phyloP scores from a whole-genome alignment of 2,888 invertebrate genomes.

The Phyllotreta striolata region DNA sequence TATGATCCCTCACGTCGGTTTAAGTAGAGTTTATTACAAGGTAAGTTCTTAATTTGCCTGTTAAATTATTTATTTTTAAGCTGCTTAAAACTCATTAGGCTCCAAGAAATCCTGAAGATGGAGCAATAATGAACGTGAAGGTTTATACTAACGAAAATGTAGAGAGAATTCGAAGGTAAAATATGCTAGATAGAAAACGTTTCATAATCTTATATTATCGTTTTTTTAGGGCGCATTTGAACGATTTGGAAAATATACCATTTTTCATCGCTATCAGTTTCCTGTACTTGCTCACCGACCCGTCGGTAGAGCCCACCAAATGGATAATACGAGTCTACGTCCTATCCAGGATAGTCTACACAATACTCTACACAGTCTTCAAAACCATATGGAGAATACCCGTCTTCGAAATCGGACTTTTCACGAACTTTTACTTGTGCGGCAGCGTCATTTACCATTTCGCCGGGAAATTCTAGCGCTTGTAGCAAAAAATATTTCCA shows the following conservation, averaged over 20 bases:
- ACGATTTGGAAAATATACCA: conserved; percentile 35
- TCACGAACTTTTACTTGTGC: conserved; percentile 21
- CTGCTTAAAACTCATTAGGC: conserved; percentile 6
- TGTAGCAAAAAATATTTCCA: neutral
- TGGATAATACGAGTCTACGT: conserved; percentile 29
- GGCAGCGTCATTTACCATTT: conserved; percentile 29
- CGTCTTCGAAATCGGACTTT: conserved; percentile 22
- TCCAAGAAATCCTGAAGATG: conserved; percentile 30
- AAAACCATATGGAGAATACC: conserved; percentile 26
- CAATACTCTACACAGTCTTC: conserved; percentile 20
- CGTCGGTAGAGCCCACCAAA: conserved; percentile 22
- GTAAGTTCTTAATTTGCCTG: conserved; percentile 17
- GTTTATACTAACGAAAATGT: conserved; percentile 19
- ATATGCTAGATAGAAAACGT: neutral
- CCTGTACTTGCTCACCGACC: conserved; percentile 29
- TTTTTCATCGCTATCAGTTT: conserved; percentile 33
- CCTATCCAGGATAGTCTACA: conserved; percentile 29
- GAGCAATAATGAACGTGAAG: conserved; percentile 13
- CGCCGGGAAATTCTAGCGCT: neutral
- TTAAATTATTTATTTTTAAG: neutral
- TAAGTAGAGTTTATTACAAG: conserved; percentile 23
- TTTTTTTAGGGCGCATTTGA: conserved; percentile 31
- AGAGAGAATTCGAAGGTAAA: conserved; percentile 32
- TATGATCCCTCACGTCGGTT: conserved; percentile 22
- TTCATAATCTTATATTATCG: neutral